phyloP scores from a whole-genome alignment of 2,797 vertebrate genomes.

The Linurgus olivaceus region DNA sequence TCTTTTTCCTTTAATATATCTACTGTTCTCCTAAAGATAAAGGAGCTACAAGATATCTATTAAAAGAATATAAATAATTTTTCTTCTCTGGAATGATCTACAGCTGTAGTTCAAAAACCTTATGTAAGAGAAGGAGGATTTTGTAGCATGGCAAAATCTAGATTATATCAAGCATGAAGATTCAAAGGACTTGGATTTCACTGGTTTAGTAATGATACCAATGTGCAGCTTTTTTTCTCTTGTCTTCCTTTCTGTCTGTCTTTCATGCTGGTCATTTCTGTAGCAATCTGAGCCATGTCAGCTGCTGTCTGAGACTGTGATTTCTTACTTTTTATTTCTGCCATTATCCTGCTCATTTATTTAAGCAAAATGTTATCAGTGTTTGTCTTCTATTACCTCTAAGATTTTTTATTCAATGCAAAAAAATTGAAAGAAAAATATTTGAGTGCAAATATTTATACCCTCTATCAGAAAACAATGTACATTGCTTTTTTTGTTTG shows the following conservation, averaged over 20 bases:
- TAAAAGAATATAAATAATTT: background rate
- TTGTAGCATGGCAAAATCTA: background rate
- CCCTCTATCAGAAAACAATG: fast-evolving
- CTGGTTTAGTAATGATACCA: background rate
- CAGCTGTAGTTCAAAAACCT: background rate
- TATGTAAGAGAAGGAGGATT: background rate
- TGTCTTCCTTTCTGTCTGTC: background rate
- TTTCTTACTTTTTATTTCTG: background rate
- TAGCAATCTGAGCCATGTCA: background rate
- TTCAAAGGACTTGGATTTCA: background rate
- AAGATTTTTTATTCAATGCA: background rate
- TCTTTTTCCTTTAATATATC: background rate
- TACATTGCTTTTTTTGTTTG: background rate
- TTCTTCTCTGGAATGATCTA: background rate
- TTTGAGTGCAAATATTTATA: background rate
- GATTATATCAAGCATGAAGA: background rate
- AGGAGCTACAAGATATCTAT: background rate
- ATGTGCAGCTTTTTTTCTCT: background rate
- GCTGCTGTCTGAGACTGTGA: background rate
- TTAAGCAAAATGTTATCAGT: background rate
- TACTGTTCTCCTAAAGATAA: background rate
- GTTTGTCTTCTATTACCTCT: background rate
- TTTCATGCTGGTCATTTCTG: background rate
- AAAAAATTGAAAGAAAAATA: background rate
- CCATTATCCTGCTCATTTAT: background rate